Conservation (phyloP, 2,797 vertebrate genomes). For the Falco rusticolus region DNA sequence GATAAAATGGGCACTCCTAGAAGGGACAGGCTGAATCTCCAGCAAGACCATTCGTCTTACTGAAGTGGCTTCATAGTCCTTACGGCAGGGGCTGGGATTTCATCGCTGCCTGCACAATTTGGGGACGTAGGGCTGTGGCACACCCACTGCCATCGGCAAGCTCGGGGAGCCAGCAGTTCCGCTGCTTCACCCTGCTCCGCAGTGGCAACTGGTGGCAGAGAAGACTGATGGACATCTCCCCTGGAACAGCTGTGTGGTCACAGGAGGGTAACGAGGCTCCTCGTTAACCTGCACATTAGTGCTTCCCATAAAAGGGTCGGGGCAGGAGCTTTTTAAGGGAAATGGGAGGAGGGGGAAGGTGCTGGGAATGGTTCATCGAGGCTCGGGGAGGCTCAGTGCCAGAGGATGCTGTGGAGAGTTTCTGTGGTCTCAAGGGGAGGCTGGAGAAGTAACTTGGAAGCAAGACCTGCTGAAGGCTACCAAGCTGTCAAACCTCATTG, state of each 20-base stretch:
- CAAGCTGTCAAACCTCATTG: neutral
- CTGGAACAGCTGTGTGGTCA: neutral
- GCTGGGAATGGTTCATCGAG: neutral
- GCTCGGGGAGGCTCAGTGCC: neutral
- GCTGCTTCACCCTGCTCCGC: neutral
- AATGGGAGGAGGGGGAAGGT: neutral
- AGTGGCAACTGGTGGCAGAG: neutral
- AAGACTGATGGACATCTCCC: neutral
- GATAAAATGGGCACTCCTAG: neutral
- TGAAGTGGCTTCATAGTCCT: neutral
- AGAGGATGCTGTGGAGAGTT: neutral
- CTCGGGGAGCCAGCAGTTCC: neutral
- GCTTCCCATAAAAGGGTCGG: neutral
- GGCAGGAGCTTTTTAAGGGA: neutral
- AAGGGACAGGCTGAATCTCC: neutral
- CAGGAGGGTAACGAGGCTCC: neutral
- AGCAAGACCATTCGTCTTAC: neutral
- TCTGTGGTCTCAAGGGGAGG: neutral
- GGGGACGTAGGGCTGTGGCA: neutral
- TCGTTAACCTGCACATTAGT: neutral
- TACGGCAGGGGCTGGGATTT: neutral
- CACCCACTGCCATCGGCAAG: accelerated
- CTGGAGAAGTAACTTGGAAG: neutral
- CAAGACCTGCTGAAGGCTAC: neutral
- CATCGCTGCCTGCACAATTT: neutral